These are phyloP conservation scores for Cheilosia variabilis DNA, from an alignment of 2,888 invertebrate species.

Conservation along the genomic window DNA sequence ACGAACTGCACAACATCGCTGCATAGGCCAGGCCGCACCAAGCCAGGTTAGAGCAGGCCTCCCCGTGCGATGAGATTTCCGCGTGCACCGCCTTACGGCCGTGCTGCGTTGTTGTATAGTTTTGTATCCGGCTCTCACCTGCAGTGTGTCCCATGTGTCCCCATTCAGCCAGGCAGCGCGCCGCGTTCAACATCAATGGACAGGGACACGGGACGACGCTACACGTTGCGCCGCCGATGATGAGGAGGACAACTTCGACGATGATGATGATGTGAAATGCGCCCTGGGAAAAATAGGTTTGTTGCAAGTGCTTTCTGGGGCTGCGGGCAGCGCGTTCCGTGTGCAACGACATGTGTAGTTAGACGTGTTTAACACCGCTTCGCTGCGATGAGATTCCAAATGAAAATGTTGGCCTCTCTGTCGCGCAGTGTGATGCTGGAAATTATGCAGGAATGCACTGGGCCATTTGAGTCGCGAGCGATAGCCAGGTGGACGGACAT, in stretches of 20 bases:
- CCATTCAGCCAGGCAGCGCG: constrained; percentile 38
- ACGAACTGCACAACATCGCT: constrained; percentile 50
- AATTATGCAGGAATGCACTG: constrained; percentile 66
- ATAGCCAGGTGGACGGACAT: constrained; percentile 36
- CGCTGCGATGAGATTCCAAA: constrained; percentile 56
- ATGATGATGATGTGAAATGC: constrained; percentile 55
- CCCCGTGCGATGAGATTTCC: constrained; percentile 53
- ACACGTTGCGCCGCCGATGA: constrained; percentile 23
- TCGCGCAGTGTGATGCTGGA: constrained; percentile 43
- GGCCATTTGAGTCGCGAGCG: constrained; percentile 22
- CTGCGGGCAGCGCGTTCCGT: constrained; percentile 34
- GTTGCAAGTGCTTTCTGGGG: constrained; percentile 34
- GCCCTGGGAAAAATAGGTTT: constrained; percentile 67
- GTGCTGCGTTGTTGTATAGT: constrained; percentile 56
- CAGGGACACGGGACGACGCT: constrained; percentile 64
- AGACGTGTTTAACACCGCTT: constrained; percentile 73
- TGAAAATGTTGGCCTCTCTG: constrained; percentile 45
- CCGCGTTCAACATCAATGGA: constrained; percentile 65
- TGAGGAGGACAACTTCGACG: constrained; percentile 41
- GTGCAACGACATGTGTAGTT: constrained; percentile 73
- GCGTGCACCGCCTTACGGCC: constrained; percentile 31
- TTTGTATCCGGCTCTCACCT: constrained; percentile 63
- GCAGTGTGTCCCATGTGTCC: constrained; percentile 65
- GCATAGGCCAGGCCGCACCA: constrained; percentile 1
- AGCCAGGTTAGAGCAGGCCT: constrained; percentile 16